These are phyloP conservation scores for Lanius collurio DNA, from an alignment of 2,113 vertebrate species.

Conservation along the genomic window DNA sequence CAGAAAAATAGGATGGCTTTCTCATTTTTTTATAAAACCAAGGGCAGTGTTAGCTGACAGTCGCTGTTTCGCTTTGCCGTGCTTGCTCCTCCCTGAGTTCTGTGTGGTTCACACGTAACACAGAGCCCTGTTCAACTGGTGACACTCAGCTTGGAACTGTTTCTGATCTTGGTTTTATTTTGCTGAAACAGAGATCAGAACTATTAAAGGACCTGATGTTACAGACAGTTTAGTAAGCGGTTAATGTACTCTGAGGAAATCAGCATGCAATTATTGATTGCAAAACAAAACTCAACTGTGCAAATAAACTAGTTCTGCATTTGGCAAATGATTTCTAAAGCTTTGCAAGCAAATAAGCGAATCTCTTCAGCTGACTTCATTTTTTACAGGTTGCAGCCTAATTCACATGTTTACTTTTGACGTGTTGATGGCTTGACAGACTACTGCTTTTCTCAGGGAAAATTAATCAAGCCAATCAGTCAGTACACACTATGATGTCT, in stretches of 20 bases:
- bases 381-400: not conserved
- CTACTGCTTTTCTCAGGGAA: not conserved
- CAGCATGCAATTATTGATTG: not conserved
- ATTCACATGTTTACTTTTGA: not conserved
- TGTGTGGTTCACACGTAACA: not conserved
- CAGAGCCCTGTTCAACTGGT: not conserved
- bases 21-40: not conserved
- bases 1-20: not conserved
- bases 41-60: accelerated
- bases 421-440: not conserved
- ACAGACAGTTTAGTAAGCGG: not conserved
- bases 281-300: not conserved
- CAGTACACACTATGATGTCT: not conserved
- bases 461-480: not conserved
- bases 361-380: not conserved
- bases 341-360: not conserved
- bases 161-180: not conserved
- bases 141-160: not conserved
- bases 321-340: not conserved
- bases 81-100: not conserved
- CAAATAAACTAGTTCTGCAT: not conserved
- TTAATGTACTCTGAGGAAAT: not conserved
- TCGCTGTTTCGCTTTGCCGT: accelerated
- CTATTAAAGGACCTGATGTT: not conserved
- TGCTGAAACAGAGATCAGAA: not conserved